Conservation (phyloP, 2,113 vertebrate species). For the Hydrochoerus hydrochaeris region DNA sequence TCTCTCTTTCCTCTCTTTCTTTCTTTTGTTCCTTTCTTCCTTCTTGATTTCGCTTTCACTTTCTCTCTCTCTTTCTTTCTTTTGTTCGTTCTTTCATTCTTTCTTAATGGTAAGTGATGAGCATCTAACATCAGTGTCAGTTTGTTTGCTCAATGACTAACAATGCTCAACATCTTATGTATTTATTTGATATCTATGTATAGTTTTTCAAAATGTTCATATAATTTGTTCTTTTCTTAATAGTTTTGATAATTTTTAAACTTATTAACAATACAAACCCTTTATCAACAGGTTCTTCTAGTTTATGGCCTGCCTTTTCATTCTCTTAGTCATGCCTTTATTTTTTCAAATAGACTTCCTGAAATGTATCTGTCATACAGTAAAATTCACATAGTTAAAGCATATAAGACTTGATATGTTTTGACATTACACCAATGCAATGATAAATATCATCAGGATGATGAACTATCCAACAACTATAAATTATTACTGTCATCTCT, state of each 20-base stretch:
- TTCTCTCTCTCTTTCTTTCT: background rate
- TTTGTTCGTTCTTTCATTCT: fast-evolving
- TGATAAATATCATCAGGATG: background rate
- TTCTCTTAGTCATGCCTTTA: background rate
- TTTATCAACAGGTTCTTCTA: background rate
- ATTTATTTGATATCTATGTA: background rate
- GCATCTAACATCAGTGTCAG: background rate
- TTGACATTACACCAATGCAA: background rate
- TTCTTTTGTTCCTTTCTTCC: background rate
- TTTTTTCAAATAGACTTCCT: background rate
- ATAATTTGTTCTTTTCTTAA: background rate
- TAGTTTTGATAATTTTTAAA: background rate
- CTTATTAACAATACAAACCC: background rate
- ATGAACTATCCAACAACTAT: background rate
- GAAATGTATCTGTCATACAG: background rate
- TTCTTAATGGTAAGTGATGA: background rate
- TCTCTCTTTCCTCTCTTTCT: background rate
- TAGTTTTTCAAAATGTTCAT: background rate
- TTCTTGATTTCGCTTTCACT: background rate
- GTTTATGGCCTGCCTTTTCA: background rate
- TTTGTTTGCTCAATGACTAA: background rate
- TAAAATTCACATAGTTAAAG: background rate
- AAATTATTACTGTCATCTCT: background rate
- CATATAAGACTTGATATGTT: background rate
- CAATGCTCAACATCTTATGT: background rate